Evolutionary conservation across 2,888 invertebrate genomes (phyloP).

Genomic region (Pandemis corylana): DNA sequence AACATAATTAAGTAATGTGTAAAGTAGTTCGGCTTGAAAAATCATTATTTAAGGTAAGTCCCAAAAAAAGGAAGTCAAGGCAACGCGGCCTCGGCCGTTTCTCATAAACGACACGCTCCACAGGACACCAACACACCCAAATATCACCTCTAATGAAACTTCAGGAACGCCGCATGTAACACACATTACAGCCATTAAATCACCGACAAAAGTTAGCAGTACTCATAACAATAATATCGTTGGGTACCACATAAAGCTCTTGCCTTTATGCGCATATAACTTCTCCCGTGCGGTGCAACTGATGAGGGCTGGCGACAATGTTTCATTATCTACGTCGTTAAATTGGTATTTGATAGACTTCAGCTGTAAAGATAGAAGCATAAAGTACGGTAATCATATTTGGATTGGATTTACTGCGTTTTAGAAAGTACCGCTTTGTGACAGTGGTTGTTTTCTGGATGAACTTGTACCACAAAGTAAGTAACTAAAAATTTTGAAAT

Average conservation of each 20-base stretch:
- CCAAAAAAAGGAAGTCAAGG: neutral
- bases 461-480: no score
- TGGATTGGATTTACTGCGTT: no score
- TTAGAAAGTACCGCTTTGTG: no score
- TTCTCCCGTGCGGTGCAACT: constrained; percentile 51
- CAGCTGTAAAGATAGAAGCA: constrained; percentile 2
- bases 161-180: constrained; percentile 34
- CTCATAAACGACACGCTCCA: constrained; percentile 2
- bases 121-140: constrained; percentile 12
- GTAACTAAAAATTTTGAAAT: no score
- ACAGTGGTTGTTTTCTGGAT: no score
- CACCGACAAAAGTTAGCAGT: constrained; percentile 55
- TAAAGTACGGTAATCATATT: neutral
- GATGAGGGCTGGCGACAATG: constrained; percentile 30
- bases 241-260: constrained; percentile 62
- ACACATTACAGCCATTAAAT: constrained; percentile 51
- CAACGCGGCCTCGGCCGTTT: neutral
- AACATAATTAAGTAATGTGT: no score
- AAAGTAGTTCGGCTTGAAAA: no score
- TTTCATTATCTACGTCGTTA: constrained; percentile 31
- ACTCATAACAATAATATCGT: constrained; percentile 60
- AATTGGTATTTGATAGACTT: constrained; percentile 22
- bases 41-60: no score
- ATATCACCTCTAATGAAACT: constrained; percentile 39
- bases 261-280: constrained; percentile 63